A percentile compares a stretch with the other conserved stretches of the same genome.
phyloP scores from a whole-genome alignment of 1,140 invertebrate species.

The Leptopilina boulardi region DNA sequence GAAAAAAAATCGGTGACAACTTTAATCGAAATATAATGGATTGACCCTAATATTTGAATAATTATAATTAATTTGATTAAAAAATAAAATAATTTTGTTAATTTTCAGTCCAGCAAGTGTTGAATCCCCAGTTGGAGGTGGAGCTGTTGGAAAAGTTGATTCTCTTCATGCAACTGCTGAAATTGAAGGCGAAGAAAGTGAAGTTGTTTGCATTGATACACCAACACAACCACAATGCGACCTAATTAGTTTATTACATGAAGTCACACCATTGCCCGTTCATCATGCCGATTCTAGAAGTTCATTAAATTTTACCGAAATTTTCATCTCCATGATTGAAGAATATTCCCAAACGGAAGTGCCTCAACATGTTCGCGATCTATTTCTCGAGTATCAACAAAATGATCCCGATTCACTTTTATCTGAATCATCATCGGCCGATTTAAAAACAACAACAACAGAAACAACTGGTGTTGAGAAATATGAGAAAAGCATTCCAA shows the following conservation, averaged over 20 bases:
- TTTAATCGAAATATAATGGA: too few species aligned
- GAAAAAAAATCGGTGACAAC: too few species aligned
- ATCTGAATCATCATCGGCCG: conserved; percentile 55
- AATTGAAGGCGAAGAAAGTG: conserved; percentile 83
- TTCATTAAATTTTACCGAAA: conserved; percentile 73
- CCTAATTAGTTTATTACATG: conserved; percentile 79
- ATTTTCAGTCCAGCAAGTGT: conserved; percentile 69
- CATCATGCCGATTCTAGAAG: conserved; percentile 69
- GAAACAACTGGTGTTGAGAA: conserved; percentile 78
- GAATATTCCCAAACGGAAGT: conserved; percentile 71
- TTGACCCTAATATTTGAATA: too few species aligned
- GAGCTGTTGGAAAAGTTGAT: conserved; percentile 77
- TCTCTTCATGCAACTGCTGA: conserved; percentile 81
- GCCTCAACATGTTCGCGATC: conserved; percentile 80
- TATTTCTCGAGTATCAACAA: conserved; percentile 80
- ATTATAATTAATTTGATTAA: neutral
- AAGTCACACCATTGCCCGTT: conserved; percentile 75
- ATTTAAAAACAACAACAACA: conserved; percentile 57
- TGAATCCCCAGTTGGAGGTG: conserved; percentile 71
- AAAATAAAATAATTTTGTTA: neutral
- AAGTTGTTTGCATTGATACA: conserved; percentile 83
- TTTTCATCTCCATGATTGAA: conserved; percentile 80
- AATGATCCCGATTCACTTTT: conserved; percentile 73
- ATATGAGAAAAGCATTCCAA: conserved; percentile 86
- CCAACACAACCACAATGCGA: conserved; percentile 80